Conservation (phyloP, 2,113 vertebrate species). For the Guaruba guarouba region DNA sequence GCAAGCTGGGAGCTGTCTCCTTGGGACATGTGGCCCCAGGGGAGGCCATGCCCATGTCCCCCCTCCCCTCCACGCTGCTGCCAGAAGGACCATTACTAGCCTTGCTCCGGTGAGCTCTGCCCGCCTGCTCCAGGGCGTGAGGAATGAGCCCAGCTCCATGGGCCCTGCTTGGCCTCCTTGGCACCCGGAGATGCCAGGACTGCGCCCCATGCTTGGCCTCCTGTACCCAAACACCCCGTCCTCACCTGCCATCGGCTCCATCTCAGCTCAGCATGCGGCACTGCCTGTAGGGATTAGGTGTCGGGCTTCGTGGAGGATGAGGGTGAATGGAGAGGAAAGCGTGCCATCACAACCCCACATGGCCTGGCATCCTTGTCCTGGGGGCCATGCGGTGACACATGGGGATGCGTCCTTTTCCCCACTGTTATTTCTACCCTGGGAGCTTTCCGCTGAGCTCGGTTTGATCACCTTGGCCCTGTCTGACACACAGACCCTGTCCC, state of each 20-base stretch:
- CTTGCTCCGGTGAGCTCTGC: constrained; percentile 44
- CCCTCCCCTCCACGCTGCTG: neutral
- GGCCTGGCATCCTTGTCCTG: neutral
- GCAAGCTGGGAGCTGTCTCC: neutral
- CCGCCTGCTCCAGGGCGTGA: neutral
- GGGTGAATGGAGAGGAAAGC: neutral
- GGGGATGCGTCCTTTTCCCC: neutral
- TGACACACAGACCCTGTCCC: neutral
- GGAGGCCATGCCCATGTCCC: neutral
- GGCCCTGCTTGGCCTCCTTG: constrained; percentile 37
- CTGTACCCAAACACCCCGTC: neutral
- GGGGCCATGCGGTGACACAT: neutral
- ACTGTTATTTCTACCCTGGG: neutral
- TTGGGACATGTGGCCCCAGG: neutral
- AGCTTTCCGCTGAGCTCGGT: neutral
- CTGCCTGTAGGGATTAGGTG: neutral
- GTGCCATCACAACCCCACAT: neutral
- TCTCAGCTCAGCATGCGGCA: constrained; percentile 76
- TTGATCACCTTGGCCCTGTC: neutral
- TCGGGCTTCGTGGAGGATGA: neutral
- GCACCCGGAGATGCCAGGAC: neutral
- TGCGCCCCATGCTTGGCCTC: neutral
- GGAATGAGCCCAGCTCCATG: neutral
- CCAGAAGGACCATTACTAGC: constrained; percentile 68
- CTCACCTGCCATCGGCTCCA: neutral